Base-by-base conservation (phyloP, 2,113 vertebrate species). In the Peucedramus taeniatus region DNA sequence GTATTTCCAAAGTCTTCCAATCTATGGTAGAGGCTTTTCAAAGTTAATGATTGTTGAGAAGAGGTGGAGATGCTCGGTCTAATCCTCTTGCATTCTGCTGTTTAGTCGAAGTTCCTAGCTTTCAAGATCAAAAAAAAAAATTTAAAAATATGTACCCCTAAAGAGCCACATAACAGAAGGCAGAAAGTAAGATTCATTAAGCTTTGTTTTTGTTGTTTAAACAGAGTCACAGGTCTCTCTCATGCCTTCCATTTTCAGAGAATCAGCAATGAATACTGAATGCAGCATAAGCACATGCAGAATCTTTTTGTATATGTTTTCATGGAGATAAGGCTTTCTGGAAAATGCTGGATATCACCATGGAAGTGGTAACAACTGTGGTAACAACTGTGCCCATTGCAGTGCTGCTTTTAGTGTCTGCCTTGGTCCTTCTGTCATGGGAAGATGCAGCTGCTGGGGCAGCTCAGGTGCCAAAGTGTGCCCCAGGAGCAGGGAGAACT, bases 121-220 rank as follows among this genome's bases (percentile, higher is more conserved):
- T 90, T 79, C 11, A 85, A 64, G 63, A 87, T 76, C 60, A 74
- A 89, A 64, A 83, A 49, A 63, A n/a, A 70, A 39, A 4, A 19
- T 64, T 64, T 54, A 19, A 69, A 63, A 84, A 68, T 7, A n/a
- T 61, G 31, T 37, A 59, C 12, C 9, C 21, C 45, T 77, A 47
- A 82, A 89, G 51, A 83, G n/a, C n/a, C 40, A 13, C 57, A 24
- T 83, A 70, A 42, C 64, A 57, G 53, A 89, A 71, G 61, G 65
- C 64, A 94, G 30, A 79, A 89, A 54, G 33, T 44, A 68, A 89
- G 35, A 16, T 47, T 81, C 54, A 74, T 74, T 35, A 89, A 54
- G 78, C 57, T 94, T 85, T 87, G 40, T 68, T 28, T 87, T 76
- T 91, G 57, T 90, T 85, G n/a, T 85, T 94, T 87, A 83, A 90